Base-by-base conservation (phyloP, 1,140 invertebrate genomes). In the Camponotus pennsylvanicus region DNA sequence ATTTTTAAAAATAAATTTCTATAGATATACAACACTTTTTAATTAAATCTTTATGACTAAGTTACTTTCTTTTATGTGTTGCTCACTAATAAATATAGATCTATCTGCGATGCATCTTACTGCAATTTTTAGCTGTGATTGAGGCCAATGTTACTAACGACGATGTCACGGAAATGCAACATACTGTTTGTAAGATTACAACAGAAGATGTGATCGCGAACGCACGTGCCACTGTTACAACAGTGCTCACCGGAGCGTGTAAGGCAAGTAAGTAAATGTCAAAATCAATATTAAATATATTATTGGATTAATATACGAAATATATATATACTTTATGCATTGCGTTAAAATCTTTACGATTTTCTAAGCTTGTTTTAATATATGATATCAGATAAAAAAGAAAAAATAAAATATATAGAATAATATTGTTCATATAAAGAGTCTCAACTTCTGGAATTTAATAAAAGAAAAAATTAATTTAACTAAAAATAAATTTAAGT, bases 191-290 rank as follows among this genome's bases (percentile, higher is more conserved):
- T 75, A 94, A 92, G 79, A 94, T 96, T 37, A 93, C 91, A 7
- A 95, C 94, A 0, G 92, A 95, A 63, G 92, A 95, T 77, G 88
- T 96, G n/a, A 91, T 95, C 2, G 93, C 95, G 1, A 94, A 94
- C 13, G 95, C 95, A 55, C 92, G 94, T 87, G 93, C 95, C 2
- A 95, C 95, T 1, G 93, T 95, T 8, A 94, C 93, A 8, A 93
- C 93, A 79, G 93, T 96, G 15, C 92, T 95, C 0, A 95, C 94
- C 3, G 95, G 95, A 79, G 91, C 94, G 27, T 95, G 95, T 78
- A 96, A 94, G 73, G 89, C 94, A 27, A 93, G 95, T 95, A 86
- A 93, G 91, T 49, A 0, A 40, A 59, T 42, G 76, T 52, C 78
- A 66, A 83, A 57, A 69, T 67, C 7, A 27, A 15, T 61, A 34